These are phyloP conservation scores for Chlorodrepanis virens DNA, from an alignment of 2,113 vertebrate species.

Conservation along the genomic window DNA sequence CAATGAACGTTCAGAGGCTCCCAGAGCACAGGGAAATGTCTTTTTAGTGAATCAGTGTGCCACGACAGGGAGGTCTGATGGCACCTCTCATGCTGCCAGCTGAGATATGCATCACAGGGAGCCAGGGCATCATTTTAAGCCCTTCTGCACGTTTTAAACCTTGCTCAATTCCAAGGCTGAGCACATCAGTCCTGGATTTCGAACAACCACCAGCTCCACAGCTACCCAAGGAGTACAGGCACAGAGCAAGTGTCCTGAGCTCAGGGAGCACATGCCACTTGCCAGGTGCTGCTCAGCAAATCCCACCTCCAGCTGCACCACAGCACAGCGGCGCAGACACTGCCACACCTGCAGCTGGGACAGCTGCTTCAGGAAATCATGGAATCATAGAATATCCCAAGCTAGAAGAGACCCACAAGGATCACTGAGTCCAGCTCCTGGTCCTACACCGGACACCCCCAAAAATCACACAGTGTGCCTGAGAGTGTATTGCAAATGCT, in stretches of 20 bases:
- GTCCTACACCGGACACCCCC: not conserved
- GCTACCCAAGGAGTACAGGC: accelerated
- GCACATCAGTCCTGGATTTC: not conserved
- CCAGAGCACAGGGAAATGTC: not conserved
- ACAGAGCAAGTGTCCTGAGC: not conserved
- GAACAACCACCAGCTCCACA: not conserved
- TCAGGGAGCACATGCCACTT: not conserved
- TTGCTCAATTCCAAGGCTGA: not conserved
- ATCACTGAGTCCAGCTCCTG: not conserved
- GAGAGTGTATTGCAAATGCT: not conserved
- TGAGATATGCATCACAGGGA: accelerated
- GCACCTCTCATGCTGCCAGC: not conserved
- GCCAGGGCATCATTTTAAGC: not conserved
- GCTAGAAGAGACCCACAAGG: not conserved
- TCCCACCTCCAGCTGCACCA: not conserved
- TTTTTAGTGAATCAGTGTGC: not conserved
- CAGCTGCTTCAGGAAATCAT: not conserved
- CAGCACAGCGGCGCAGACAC: accelerated
- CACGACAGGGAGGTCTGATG: not conserved
- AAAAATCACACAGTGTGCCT: not conserved
- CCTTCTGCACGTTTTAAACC: not conserved
- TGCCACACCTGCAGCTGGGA: not conserved
- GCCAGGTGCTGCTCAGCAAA: accelerated
- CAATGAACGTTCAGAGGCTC: not conserved
- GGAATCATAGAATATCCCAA: not conserved